phyloP scores from a whole-genome alignment of 2,113 vertebrate genomes.

The Okapia johnstoni region DNA sequence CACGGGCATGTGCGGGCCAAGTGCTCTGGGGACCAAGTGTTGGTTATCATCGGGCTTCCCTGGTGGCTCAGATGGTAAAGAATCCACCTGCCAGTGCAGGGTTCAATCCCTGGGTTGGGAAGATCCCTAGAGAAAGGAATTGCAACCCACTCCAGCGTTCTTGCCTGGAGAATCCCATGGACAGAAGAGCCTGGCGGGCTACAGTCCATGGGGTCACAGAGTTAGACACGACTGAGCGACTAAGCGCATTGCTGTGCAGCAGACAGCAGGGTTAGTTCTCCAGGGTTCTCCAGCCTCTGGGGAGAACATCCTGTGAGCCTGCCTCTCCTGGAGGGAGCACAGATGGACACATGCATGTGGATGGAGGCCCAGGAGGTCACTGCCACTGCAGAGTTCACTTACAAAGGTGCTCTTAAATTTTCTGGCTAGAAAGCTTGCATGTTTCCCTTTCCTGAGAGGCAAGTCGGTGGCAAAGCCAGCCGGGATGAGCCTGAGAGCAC shows the following conservation, averaged over 20 bases:
- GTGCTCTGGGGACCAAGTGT: not conserved
- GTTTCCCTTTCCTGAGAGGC: not conserved
- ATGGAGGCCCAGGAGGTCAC: not conserved
- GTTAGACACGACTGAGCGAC: not conserved
- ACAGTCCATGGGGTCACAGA: fast-evolving
- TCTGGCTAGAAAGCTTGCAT: not conserved
- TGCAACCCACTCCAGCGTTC: not conserved
- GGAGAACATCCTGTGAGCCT: fast-evolving
- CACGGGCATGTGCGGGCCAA: fast-evolving
- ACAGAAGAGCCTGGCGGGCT: not conserved
- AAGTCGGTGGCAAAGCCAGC: not conserved
- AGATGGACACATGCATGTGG: fast-evolving
- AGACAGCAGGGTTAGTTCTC: not conserved
- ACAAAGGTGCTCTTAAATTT: too few relatives aligned
- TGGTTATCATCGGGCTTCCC: not conserved
- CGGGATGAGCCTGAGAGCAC: not conserved
- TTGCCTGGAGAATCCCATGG: not conserved
- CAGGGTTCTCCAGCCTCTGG: not conserved
- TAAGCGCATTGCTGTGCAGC: not conserved
- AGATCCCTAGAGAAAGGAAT: not conserved
- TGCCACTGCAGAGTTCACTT: fast-evolving
- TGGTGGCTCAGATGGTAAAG: not conserved
- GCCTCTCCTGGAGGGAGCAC: not conserved
- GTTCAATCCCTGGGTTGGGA: not conserved
- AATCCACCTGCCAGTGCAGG: not conserved